Base-by-base conservation (phyloP, 2,888 invertebrate species). In the Leptinotarsa haldemani region DNA sequence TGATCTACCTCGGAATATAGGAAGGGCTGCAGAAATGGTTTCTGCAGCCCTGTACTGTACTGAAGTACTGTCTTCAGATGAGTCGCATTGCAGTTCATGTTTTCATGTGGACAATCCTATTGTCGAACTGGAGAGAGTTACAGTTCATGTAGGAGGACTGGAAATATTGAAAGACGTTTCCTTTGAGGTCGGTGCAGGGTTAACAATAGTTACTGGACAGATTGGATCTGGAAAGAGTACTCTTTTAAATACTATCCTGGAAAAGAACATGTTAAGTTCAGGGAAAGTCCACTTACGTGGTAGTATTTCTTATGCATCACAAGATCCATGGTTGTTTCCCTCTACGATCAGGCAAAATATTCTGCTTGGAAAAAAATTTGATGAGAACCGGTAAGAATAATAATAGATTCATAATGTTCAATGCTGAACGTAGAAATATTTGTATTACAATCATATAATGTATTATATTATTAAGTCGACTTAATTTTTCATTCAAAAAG, bases 1-100 rank as follows among this genome's bases (percentile, higher is more conserved):
- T 16, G 95, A 94, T 87, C 94, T 97, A 81, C 97, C 98, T 0
- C 93, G 94, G 88, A 94, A 93, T 66, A 82, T 84, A 58, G 76
- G 77, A 16, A 76, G 78, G 66, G 70, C 77, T 3, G 84, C 83
- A 4, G 84, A 84, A 74, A 46, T 83, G 15, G 69, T 75, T 40
- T 82, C 84, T 13, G 79, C 82, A 1, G 65, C 81, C 76, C 75
- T 1, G 46, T 79, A 15, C n/a, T n/a, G 22, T 47, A 73, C 73
- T n/a, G 76, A 77, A 69, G 78, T 77, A 71, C 48, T 79, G 25
- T 73, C 73, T 9, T 63, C 25, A 25, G 25, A 25, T 0, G 25
- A 25, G 25, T 25, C 4, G 25, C 25, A 5, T 4, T 25, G 25
- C 25, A 25, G 25, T 25, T 25, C 25, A 25, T 25, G 25, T 25